phyloP scores from a whole-genome alignment of 2,113 vertebrate species.

The Ophiodon elongatus region DNA sequence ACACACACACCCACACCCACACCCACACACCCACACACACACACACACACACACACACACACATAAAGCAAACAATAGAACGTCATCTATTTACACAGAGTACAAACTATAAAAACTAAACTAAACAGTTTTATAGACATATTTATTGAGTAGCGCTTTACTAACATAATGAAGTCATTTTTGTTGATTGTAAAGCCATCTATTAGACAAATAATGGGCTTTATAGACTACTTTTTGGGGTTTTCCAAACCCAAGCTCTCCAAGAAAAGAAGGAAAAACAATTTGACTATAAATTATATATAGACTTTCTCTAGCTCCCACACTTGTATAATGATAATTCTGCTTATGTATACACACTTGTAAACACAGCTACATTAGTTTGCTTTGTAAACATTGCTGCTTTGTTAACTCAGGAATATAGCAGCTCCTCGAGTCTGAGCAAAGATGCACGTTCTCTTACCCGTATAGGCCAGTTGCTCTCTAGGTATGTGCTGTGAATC shows the following conservation, averaged over 20 bases:
- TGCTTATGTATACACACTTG: conserved; percentile 1
- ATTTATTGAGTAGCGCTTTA: background rate
- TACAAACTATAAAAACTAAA: too few relatives aligned
- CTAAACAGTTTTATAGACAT: conserved; percentile 14
- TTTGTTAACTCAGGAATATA: background rate
- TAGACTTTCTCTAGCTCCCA: background rate
- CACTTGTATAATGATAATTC: background rate
- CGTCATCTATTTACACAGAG: background rate
- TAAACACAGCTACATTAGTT: background rate
- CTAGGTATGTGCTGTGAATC: conserved; percentile 98
- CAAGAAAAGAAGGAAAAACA: background rate
- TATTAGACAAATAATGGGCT: background rate
- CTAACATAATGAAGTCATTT: background rate
- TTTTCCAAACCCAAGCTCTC: background rate
- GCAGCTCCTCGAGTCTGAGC: background rate
- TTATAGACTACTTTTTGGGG: background rate
- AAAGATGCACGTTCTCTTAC: conserved; percentile 66
- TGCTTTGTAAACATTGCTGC: conserved; percentile 12
- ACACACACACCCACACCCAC: too few relatives aligned
- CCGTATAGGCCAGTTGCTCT: conserved; percentile 99
- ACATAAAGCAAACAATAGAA: conserved; percentile 14
- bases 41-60: conserved; percentile 14
- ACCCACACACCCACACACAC: too few relatives aligned
- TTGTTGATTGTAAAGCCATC: background rate
- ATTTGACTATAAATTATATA: background rate